Base-by-base conservation (phyloP, 2,113 vertebrate species). In the Petaurus breviceps region DNA sequence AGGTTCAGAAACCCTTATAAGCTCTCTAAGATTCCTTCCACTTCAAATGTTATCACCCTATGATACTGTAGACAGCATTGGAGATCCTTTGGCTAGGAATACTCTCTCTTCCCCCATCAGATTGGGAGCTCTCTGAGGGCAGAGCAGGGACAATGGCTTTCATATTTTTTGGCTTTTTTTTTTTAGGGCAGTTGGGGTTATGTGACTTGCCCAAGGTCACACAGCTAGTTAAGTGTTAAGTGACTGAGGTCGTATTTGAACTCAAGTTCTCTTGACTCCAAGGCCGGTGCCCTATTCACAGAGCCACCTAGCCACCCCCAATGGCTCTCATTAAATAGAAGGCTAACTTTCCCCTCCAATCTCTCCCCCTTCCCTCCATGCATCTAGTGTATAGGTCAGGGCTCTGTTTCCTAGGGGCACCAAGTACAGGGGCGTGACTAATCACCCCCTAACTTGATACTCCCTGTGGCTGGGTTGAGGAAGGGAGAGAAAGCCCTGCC, bases 401-500 rank as follows among this genome's bases (percentile, higher is more conserved):
- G n/a, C 68, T 84, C 68, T 84, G n/a, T 43, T 84, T 84, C 68
- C n/a, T 84, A 77, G 68, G 68, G 68, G 19, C 68, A 43, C 68
- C 43, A n/a, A 84, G 47, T n/a, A 3, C 7, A 94, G 91, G 52
- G 52, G 57, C 1, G 31, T 90, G 52, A 52, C 54, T 61, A 8
- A 0, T 77, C 95, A 84, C n/a, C 92, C 89, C 10, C 55, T 92
- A 55, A 92, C 68, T 90, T 90, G 51, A 94, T 90, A 51, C 37
- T 50, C 23, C 90, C 51, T 49, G 92, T 95, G 91, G 90, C 92
- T 90, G 90, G 53, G 84, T 49, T 54, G 89, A 89, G 90, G 89
- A 51, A 84, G 84, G 47, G 61, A 96, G 95, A 53, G 93, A 26
- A 91, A 91, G 95, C 90, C 54, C 95, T 37, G 92, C 49, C 49